Evolutionary conservation across 1,140 invertebrate genomes (phyloP).

Genomic region (Drosophila jambulina): DNA sequence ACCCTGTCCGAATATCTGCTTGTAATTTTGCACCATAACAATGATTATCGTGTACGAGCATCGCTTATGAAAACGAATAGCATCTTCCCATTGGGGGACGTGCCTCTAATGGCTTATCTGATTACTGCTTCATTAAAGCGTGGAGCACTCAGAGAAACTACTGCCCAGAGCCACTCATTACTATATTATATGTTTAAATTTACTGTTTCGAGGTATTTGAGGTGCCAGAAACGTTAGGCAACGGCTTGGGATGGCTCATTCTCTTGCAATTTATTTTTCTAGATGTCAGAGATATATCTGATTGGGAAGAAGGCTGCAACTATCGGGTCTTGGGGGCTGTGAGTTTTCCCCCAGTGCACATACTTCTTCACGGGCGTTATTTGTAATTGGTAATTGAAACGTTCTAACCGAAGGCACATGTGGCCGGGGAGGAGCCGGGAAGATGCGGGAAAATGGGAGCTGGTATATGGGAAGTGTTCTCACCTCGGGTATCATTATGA

Average conservation of each 20-base stretch:
- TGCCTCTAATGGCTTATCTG: constrained; percentile 51
- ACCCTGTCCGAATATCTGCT: constrained; percentile 40
- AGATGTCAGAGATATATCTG: constrained; percentile 13
- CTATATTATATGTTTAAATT: constrained; percentile 19
- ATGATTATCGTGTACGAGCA: constrained; percentile 50
- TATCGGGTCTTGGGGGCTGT: background rate
- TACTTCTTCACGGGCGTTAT: constrained; percentile 34
- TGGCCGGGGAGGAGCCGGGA: constrained; percentile 1
- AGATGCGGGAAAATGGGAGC: background rate
- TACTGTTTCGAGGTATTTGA: background rate
- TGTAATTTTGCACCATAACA: constrained; percentile 50
- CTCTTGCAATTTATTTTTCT: background rate
- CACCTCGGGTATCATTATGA: constrained; percentile 93
- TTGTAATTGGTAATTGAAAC: constrained; percentile 36
- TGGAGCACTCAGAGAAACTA: constrained; percentile 13
- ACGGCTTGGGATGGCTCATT: background rate
- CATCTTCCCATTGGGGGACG: constrained; percentile 42
- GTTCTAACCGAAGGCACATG: constrained; percentile 20
- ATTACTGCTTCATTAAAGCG: constrained; percentile 46
- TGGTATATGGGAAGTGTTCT: constrained; percentile 38
- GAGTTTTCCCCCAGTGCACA: constrained; percentile 8
- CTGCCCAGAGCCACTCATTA: constrained; percentile 3
- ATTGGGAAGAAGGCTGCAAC: background rate
- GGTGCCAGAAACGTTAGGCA: constrained; percentile 8
- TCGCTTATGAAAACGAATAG: constrained; percentile 50